Percentiles rank a stretch among this genome's conserved stretches.
Evolutionary conservation across 2,113 vertebrate genomes (phyloP).

Genomic region (Boleophthalmus pectinirostris): DNA sequence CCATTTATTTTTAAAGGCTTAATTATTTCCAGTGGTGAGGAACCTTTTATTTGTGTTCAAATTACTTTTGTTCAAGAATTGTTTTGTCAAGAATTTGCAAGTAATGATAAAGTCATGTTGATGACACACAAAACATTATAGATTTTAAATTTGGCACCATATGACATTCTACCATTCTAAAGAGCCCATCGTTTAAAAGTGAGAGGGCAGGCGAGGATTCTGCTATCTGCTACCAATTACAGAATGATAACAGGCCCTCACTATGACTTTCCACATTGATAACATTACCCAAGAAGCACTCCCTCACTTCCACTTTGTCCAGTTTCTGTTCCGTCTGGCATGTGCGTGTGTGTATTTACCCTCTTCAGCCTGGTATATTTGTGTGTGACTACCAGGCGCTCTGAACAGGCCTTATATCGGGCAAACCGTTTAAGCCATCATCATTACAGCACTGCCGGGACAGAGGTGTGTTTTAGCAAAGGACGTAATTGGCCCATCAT

Average conservation of each 20-base stretch:
- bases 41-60: too few relatives aligned
- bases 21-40: too few relatives aligned
- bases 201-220: not conserved
- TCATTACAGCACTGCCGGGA: slow-evolving; percentile 84
- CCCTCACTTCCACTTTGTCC: not conserved
- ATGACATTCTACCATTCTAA: too few relatives aligned
- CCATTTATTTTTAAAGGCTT: too few relatives aligned
- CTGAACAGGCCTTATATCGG: slow-evolving; percentile 83
- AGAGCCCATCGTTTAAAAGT: too few relatives aligned
- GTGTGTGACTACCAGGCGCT: slow-evolving; percentile 49
- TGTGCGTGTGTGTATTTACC: slow-evolving; percentile 55
- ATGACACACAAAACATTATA: too few relatives aligned
- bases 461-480: slow-evolving; percentile 86
- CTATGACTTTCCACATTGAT: not conserved
- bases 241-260: not conserved
- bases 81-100: too few relatives aligned
- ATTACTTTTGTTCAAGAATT: too few relatives aligned
- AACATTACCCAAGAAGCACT: slow-evolving; percentile 29
- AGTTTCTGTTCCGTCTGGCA: slow-evolving; percentile 72
- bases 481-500: slow-evolving; percentile 86
- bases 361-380: slow-evolving; percentile 41
- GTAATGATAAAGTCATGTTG: too few relatives aligned
- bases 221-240: not conserved
- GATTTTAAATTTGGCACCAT: too few relatives aligned
- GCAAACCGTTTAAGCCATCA: slow-evolving; percentile 88